A percentile compares a stretch with the other conserved stretches of the same genome.
phyloP scores from a whole-genome alignment of 2,797 vertebrate genomes.

The Heterohyrax brucei region DNA sequence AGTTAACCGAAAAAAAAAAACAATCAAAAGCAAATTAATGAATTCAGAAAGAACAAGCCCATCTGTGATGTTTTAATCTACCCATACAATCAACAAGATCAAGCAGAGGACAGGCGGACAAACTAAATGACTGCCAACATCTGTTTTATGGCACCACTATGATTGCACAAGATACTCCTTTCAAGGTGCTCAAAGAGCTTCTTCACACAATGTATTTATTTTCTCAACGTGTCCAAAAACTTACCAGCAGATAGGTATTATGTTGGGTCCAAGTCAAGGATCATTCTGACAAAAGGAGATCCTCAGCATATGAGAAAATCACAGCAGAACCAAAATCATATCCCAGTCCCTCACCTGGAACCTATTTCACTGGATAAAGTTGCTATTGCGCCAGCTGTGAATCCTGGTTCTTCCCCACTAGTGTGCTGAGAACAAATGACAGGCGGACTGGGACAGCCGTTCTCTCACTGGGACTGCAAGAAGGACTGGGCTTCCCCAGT shows the following conservation, averaged over 20 bases:
- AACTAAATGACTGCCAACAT: slow-evolving; percentile 23
- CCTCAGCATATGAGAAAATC: slow-evolving; percentile 19
- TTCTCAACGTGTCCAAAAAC: not conserved
- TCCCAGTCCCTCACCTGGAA: not conserved
- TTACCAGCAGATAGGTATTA: not conserved
- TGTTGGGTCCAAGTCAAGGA: not conserved
- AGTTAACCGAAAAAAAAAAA: slow-evolving; percentile 71
- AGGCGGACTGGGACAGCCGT: not conserved
- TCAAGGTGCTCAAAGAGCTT: not conserved
- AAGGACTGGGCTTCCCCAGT: not conserved
- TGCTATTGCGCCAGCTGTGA: not conserved
- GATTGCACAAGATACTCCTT: not conserved
- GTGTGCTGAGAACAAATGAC: not conserved
- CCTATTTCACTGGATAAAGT: not conserved
- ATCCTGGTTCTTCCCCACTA: not conserved
- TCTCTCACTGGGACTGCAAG: not conserved
- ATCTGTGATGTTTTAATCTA: slow-evolving; percentile 58
- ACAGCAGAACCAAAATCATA: slow-evolving; percentile 24
- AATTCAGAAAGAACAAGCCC: slow-evolving; percentile 3
- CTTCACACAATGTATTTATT: not conserved
- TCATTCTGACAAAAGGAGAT: not conserved
- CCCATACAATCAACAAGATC: not conserved
- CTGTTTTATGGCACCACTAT: not conserved
- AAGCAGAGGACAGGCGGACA: not conserved
- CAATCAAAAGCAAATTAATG: slow-evolving; percentile 61